These are phyloP conservation scores for Ommatoiulus sabulosus DNA, from an alignment of 2,888 invertebrate species.

Conservation along the genomic window DNA sequence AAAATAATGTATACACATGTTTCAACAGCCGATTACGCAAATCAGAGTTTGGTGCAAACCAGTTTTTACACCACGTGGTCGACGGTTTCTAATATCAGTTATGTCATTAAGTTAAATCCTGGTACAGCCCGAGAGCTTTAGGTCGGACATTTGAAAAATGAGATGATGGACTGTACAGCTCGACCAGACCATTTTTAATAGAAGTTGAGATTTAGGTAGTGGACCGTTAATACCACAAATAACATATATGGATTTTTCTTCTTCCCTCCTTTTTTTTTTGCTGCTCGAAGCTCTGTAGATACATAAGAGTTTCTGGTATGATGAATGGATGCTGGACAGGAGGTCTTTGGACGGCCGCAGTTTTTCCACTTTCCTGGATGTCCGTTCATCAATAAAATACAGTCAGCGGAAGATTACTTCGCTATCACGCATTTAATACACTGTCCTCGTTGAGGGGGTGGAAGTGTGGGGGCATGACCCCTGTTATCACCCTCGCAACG, in stretches of 20 bases:
- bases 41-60: too few species aligned
- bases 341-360: slow-evolving; percentile 29
- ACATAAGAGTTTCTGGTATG: slow-evolving; percentile 47
- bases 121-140: too few species aligned
- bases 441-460: slow-evolving; percentile 46
- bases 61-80: too few species aligned
- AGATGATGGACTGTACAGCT: not conserved
- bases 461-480: slow-evolving; percentile 51
- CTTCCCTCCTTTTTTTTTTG: not conserved
- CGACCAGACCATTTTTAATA: not conserved
- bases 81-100: not conserved
- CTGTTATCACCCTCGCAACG: slow-evolving; percentile 54
- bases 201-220: slow-evolving; percentile 45
- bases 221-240: slow-evolving; percentile 45
- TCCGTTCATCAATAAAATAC: slow-evolving; percentile 54
- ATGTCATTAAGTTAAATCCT: not conserved
- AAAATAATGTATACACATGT: too few species aligned
- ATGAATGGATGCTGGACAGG: slow-evolving; percentile 50
- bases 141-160: not conserved
- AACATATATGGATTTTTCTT: slow-evolving; percentile 13
- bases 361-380: slow-evolving; percentile 50
- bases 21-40: too few species aligned
- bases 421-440: slow-evolving; percentile 54
- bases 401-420: slow-evolving; percentile 53
- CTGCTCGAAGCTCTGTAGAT: not conserved